Conservation (phyloP, 2,888 invertebrate genomes). For the Xiphydria camelus region DNA sequence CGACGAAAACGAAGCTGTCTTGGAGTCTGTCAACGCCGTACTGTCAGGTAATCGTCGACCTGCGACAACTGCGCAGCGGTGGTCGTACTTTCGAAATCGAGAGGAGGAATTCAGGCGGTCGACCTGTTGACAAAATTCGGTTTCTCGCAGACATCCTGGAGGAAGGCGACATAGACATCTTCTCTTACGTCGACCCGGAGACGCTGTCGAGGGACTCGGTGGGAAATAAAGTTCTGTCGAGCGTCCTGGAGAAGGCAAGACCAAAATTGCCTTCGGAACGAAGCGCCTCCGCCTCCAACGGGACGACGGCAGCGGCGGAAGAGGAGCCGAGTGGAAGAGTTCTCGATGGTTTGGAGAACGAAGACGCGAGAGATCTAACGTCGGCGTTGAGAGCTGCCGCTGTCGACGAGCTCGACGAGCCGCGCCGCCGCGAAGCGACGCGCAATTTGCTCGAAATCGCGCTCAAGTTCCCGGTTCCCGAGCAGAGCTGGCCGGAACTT, state of each 20-base stretch:
- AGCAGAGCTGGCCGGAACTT: conserved; percentile 26
- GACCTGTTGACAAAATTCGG: no score
- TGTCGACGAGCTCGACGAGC: conserved; percentile 25
- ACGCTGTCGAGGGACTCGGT: conserved; percentile 29
- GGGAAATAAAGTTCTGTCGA: conserved; percentile 23
- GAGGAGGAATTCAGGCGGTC: no score
- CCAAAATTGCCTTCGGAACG: conserved; percentile 31
- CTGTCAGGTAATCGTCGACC: conserved; percentile 35
- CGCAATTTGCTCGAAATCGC: conserved; percentile 30
- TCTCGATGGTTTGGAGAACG: conserved; percentile 21
- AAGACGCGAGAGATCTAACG: conserved; percentile 36
- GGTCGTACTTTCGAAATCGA: no score
- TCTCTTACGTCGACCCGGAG: conserved; percentile 32
- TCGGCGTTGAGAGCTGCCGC: conserved; percentile 34
- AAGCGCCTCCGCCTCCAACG: no score
- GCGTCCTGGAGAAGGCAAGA: conserved; percentile 35
- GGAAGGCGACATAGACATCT: conserved; percentile 32
- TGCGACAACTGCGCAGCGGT: no score
- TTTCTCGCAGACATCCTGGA: conserved; percentile 35
- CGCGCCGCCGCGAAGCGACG: no score
- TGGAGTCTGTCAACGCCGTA: conserved; percentile 26
- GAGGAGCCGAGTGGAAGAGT: conserved; percentile 34
- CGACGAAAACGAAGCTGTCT: conserved; percentile 14
- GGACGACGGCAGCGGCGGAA: conserved; percentile 37
- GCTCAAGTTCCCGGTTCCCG: conserved; percentile 22